Percentiles rank a stretch among this genome's conserved stretches.
These are phyloP conservation scores for Phoronis australis DNA, from an alignment of 2,888 invertebrate species.

Conservation along the genomic window DNA sequence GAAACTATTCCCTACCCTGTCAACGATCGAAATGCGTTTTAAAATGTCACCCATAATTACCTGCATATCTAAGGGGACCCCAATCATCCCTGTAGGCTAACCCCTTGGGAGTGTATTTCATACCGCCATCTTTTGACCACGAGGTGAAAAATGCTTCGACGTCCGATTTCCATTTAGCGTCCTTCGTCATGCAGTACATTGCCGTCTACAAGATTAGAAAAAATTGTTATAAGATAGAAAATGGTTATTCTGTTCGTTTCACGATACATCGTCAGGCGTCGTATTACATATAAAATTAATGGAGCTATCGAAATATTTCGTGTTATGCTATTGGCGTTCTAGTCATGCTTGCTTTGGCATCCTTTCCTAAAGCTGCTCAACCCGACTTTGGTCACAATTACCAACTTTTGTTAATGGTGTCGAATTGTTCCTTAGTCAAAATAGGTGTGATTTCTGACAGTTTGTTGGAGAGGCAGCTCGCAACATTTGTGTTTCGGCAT, in stretches of 20 bases:
- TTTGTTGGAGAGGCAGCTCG: no score
- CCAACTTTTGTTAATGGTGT: no score
- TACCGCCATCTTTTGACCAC: conserved; percentile 27
- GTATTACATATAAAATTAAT: no score
- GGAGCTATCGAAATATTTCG: no score
- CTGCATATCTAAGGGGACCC: conserved; percentile 29
- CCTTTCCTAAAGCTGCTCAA: not conserved
- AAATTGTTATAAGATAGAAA: no score
- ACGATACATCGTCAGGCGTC: no score
- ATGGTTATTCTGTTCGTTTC: no score
- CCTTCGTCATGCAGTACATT: conserved; percentile 26
- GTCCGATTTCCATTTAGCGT: conserved; percentile 18
- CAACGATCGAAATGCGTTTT: not conserved
- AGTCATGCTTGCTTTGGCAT: not conserved
- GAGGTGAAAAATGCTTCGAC: conserved; percentile 22
- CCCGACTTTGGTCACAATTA: no score
- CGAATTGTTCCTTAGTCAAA: no score
- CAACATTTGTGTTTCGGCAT: no score
- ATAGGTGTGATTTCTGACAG: no score
- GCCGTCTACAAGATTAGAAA: conserved; percentile 17
- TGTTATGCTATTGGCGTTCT: not conserved
- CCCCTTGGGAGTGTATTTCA: conserved; percentile 32
- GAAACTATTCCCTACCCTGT: not conserved
- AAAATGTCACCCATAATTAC: conserved; percentile 8
- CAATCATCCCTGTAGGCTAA: conserved; percentile 34